Evolutionary conservation across 2,888 invertebrate genomes (phyloP), one percentile per base, ranked within the genome.

Genomic region (Orchestes rusci): DNA sequence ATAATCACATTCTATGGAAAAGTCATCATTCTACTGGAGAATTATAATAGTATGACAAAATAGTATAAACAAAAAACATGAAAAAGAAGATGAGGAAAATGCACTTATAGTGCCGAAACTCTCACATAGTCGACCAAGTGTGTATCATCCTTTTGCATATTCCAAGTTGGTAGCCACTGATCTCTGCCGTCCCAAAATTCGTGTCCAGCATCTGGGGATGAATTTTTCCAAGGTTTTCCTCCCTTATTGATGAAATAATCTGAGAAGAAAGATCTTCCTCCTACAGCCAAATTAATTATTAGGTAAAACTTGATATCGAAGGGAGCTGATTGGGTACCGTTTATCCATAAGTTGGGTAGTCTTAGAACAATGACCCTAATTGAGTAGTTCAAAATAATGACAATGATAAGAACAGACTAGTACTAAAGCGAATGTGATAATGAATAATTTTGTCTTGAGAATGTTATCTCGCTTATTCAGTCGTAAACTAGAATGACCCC

Each of bases 231-330:
- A 5, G 80, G 80, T 56, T 80, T 80, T 3, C 72, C 71, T 16
- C 38, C 39, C 29, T 37, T 16, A 56, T 77, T 77, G 3, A 36
- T 31, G 27, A 71, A 72, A 35, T 69, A 68, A 53, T 82, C 82
- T 1, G 79, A 77, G 70, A 81, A 82, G 64, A 70, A 82, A 12
- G 72, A 73, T 39, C 73, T 73, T 17, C 83, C 83, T 13, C 83
- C 83, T 4, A 59, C 53, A 12, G 59, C 60, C 17, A 60, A 45
- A 43, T 60, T 82, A 50, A 83, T 66, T 39, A 82, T 72, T 18
- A 84, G 56, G 64, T 77, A 75, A 63, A 78, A 79, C 73, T 77
- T 74, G 59, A 79, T 72, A 59, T 82, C 80, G 55, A 82, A 82
- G 2, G 82, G 82, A n/a, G 81, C 80, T 76, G 80, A 76, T 57